Base-by-base conservation (phyloP, 2,113 vertebrate species). In the Lagopus muta region DNA sequence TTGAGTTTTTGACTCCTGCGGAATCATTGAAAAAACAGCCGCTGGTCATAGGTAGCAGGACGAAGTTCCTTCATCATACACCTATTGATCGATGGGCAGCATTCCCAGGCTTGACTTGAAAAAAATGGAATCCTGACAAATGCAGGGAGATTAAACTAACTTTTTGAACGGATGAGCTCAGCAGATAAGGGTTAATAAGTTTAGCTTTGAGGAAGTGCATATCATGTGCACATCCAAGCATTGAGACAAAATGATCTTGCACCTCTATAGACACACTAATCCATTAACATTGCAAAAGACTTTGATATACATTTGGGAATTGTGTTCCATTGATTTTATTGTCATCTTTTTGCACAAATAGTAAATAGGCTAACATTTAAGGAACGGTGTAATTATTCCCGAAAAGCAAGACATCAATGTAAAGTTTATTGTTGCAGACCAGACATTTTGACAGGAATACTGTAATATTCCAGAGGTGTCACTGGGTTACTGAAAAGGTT, bases 331-430 rank as follows among this genome's bases (percentile, higher is more conserved):
- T 95, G 97, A 98, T 98, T 98, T 98, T 97, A 97, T 98, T 98
- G 97, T 98, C 97, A 97, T 98, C 95, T 96, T 96, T 97, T 98
- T 97, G 96, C 97, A 95, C 97, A 96, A 97, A 97, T 96, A 97
- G 96, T 98, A 97, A 98, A 97, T 94, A 97, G 94, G 94, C 93
- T 97, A 97, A 97, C 97, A 97, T 97, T 98, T 97, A 96, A 97
- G 97, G 94, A 97, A 92, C 86, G 61, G 88, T 96, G 96, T 98
- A 97, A 98, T 98, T 98, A 97, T 98, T 98, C 97, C 95, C 45
- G 85, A 98, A 98, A 98, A 98, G 97, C 97, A 98, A 98, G 97
- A 97, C 97, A 97, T 98, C 97, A 97, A 94, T 97, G 95, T 97
- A 97, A 98, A 98, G 96, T 98, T 98, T 98, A 97, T 96, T 96